Base-by-base conservation (phyloP, 2,888 invertebrate genomes). In the Idaea dimidiata region DNA sequence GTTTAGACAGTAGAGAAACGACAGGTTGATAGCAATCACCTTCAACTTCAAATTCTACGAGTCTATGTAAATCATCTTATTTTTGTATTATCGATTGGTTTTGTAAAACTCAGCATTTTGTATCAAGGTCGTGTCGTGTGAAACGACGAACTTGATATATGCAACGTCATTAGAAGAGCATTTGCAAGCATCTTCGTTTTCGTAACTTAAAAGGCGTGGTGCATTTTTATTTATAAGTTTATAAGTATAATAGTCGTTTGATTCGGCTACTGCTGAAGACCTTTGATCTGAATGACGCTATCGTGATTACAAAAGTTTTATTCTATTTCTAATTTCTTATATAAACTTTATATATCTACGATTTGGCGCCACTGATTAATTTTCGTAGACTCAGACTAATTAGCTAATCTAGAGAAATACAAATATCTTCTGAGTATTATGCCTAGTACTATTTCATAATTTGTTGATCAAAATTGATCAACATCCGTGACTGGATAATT, bases 101-200 rank as follows among this genome's bases (percentile, higher is more conserved):
- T 43, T 43, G 43, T 43, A 43, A 43, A 43, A 43, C 10, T 17
- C 18, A 56, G 54, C 16, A 57, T 59, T 54, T 53, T 62, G 59
- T 60, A 60, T 60, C 67, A 69, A 71, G 69, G 71, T n/a, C 54
- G n/a, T 16, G 60, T n/a, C 18, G 18, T 64, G 64, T 65, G 59
- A 60, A 69, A 59, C 59, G 66, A 65, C 64, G 57, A 57, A 64
- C 61, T 59, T 59, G 59, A 67, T 66, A 67, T 66, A 61, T 65
- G 67, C 64, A 69, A 71, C 58, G 57, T 62, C 60, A 65, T 66
- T 65, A 66, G 62, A 71, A 63, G 58, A 54, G 17, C 63, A 66
- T 68, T 65, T 66, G 66, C 65, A 66, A 66, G 66, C 65, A 64
- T 68, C 62, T 66, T 55, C 60, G 59, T 66, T 69, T 65, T 57